Conservation (phyloP, 2,888 invertebrate genomes). For the Pycnomerus fuliginosus region DNA sequence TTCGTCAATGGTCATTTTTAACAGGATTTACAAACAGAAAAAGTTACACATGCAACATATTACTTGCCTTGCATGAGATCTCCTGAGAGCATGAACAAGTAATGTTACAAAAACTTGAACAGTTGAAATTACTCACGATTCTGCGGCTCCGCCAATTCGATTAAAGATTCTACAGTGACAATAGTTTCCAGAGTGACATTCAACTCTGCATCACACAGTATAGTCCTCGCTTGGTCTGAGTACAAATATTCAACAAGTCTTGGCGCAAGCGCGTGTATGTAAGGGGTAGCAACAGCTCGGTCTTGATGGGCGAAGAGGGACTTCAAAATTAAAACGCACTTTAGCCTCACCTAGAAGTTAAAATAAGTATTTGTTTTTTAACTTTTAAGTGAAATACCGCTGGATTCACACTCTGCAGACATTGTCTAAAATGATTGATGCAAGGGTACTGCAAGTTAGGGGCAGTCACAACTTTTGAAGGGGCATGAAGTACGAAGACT, state of each 20-base stretch:
- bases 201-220: slow-evolving; percentile 67
- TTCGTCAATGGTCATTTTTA: too few species aligned
- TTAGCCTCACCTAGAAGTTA: slow-evolving; percentile 63
- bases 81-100: slow-evolving; percentile 46
- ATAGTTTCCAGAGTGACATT: slow-evolving; percentile 72
- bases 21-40: too few species aligned
- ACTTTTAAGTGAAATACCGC: slow-evolving; percentile 47
- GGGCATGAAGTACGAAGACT: slow-evolving; percentile 82
- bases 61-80: slow-evolving; percentile 60
- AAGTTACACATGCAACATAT: slow-evolving; percentile 15
- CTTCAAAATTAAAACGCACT: slow-evolving; percentile 76
- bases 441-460: slow-evolving; percentile 88
- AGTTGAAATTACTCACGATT: slow-evolving; percentile 64
- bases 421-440: slow-evolving; percentile 88
- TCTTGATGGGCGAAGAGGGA: slow-evolving; percentile 76
- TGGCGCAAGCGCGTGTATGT: slow-evolving; percentile 79
- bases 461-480: slow-evolving; percentile 71
- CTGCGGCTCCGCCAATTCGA: slow-evolving; percentile 71
- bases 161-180: slow-evolving; percentile 71
- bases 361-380: background rate
- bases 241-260: slow-evolving; percentile 75
- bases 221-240: slow-evolving; percentile 61
- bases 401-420: slow-evolving; percentile 67
- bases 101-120: slow-evolving; percentile 4
- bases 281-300: slow-evolving; percentile 69